phyloP scores from a whole-genome alignment of 2,888 invertebrate genomes.

The Bhutanitis thaidina region DNA sequence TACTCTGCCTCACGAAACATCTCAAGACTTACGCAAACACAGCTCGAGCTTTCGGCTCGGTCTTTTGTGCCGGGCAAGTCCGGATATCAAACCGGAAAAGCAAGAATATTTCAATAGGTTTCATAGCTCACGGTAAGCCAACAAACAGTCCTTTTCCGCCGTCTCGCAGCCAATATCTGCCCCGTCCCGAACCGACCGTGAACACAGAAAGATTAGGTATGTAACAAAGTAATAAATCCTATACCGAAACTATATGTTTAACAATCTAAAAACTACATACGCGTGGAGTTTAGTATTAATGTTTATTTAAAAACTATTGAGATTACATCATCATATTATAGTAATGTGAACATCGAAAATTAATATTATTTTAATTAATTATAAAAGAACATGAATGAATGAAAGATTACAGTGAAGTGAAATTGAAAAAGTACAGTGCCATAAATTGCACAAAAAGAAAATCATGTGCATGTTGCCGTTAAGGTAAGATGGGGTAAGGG shows the following conservation, averaged over 20 bases:
- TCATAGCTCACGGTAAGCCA: conserved; percentile 23
- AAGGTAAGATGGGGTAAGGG: too few relatives aligned
- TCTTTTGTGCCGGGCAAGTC: conserved; percentile 37
- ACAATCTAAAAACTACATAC: too few relatives aligned
- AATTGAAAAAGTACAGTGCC: too few relatives aligned
- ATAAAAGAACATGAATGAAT: too few relatives aligned
- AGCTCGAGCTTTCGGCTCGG: conserved; percentile 32
- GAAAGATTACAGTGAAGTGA: too few relatives aligned
- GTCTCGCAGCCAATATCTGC: conserved; percentile 14
- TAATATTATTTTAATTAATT: too few relatives aligned
- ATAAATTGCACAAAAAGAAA: too few relatives aligned
- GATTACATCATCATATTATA: too few relatives aligned
- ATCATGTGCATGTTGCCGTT: too few relatives aligned
- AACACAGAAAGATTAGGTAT: background rate
- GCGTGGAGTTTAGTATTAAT: too few relatives aligned
- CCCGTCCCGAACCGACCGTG: background rate
- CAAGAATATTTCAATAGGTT: conserved; percentile 27
- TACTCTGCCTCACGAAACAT: conserved; percentile 13
- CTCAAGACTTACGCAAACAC: conserved; percentile 36
- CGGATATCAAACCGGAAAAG: conserved; percentile 22
- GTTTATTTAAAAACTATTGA: too few relatives aligned
- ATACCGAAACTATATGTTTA: background rate
- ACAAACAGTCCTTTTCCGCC: conserved; percentile 10
- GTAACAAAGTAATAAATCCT: background rate
- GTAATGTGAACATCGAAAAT: too few relatives aligned